Percentiles rank a stretch among this genome's conserved stretches.
These are phyloP conservation scores for Alethe castanea DNA, from an alignment of 2,113 vertebrate species.

Conservation along the genomic window DNA sequence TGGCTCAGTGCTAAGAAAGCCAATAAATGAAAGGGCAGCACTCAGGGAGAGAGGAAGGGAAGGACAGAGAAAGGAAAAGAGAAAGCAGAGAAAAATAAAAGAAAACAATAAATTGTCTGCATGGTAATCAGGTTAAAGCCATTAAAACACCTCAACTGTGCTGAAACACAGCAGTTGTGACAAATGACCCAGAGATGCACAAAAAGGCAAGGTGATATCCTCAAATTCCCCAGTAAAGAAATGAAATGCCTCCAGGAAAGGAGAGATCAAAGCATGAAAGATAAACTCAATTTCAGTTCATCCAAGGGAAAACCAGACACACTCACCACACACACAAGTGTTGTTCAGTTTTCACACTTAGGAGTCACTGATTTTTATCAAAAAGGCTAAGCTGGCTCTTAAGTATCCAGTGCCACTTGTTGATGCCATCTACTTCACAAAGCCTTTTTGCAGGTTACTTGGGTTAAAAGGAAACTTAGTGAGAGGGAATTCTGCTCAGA, in stretches of 20 bases:
- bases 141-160: neutral
- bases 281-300: neutral
- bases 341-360: neutral
- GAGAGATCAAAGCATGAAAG: neutral
- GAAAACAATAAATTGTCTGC: neutral
- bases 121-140: neutral
- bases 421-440: neutral
- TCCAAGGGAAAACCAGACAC: neutral
- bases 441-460: neutral
- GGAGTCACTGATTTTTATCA: neutral
- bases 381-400: neutral
- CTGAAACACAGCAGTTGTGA: neutral
- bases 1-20: neutral
- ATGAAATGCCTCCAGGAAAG: neutral
- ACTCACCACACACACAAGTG: neutral
- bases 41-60: neutral
- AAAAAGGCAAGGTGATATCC: neutral
- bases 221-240: neutral
- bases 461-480: neutral
- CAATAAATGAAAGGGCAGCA: neutral
- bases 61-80: neutral
- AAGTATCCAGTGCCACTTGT: neutral
- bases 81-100: neutral
- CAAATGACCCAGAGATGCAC: neutral
- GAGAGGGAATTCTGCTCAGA: neutral